These are phyloP conservation scores for Agonopterix subpropinquella DNA, from an alignment of 2,888 invertebrate genomes.

Conservation along the genomic window DNA sequence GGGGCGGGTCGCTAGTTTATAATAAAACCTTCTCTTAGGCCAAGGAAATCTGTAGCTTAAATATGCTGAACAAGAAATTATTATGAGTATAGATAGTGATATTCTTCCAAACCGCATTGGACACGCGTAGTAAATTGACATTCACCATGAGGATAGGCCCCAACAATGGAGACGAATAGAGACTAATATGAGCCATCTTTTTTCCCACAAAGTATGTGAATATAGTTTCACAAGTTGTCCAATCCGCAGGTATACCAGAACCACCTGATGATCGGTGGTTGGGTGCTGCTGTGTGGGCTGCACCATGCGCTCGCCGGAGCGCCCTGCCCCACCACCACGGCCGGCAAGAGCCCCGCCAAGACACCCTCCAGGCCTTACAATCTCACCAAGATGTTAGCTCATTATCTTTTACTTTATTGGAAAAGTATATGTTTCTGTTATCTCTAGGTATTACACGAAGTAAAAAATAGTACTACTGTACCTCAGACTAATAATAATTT, in stretches of 20 bases:
- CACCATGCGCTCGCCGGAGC: constrained; percentile 87
- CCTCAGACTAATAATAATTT: no score
- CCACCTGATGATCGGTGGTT: constrained; percentile 90
- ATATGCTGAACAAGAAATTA: no score
- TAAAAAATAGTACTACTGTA: no score
- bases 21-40: no score
- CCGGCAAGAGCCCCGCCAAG: constrained; percentile 63
- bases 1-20: no score
- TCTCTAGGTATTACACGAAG: no score
- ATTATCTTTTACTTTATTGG: neutral
- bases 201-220: neutral
- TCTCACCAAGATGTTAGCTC: constrained; percentile 60
- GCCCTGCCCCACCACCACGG: constrained; percentile 53
- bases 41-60: no score
- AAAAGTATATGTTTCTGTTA: neutral
- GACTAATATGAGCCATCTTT: neutral
- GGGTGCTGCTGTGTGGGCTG: constrained; percentile 90
- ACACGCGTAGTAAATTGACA: no score
- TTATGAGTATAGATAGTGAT: no score
- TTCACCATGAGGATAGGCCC: no score
- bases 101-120: no score
- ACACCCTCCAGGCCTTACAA: constrained; percentile 59
- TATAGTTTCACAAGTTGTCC: neutral
- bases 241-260: constrained; percentile 86
- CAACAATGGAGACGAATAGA: no score